Evolutionary conservation across 2,888 invertebrate species (phyloP).

Genomic region (Drosophila neutralis): DNA sequence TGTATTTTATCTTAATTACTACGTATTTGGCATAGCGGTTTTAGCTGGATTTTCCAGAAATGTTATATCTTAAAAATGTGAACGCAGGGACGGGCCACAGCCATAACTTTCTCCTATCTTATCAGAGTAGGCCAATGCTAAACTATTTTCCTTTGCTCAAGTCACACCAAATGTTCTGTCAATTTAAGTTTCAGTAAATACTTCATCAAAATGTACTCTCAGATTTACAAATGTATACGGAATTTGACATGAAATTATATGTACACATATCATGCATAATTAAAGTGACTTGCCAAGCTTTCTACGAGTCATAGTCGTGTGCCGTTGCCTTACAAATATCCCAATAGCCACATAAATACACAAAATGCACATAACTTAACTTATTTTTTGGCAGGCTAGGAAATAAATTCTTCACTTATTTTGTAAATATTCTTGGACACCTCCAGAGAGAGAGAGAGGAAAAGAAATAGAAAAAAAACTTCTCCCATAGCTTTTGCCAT

Average conservation of each 20-base stretch:
- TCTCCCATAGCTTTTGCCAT: constrained; percentile 11
- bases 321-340: neutral
- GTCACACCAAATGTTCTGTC: too few relatives aligned
- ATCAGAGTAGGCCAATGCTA: neutral
- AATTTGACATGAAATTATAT: neutral
- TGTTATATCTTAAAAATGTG: neutral
- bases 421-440: constrained; percentile 28
- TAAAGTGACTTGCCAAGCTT: constrained; percentile 9
- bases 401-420: neutral
- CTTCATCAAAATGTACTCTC: neutral
- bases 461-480: constrained; percentile 16
- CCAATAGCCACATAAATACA: neutral
- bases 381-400: neutral
- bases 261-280: neutral
- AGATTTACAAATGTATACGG: neutral
- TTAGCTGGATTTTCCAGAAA: neutral
- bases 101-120: neutral
- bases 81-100: neutral
- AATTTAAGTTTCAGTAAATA: neutral
- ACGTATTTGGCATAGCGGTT: neutral
- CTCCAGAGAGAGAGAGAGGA: constrained; percentile 11
- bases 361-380: neutral
- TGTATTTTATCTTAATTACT: neutral
- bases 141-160: neutral
- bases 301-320: constrained; percentile 7